Evolutionary conservation across 2,888 invertebrate species (phyloP).

Genomic region (Chelonus formosanus): DNA sequence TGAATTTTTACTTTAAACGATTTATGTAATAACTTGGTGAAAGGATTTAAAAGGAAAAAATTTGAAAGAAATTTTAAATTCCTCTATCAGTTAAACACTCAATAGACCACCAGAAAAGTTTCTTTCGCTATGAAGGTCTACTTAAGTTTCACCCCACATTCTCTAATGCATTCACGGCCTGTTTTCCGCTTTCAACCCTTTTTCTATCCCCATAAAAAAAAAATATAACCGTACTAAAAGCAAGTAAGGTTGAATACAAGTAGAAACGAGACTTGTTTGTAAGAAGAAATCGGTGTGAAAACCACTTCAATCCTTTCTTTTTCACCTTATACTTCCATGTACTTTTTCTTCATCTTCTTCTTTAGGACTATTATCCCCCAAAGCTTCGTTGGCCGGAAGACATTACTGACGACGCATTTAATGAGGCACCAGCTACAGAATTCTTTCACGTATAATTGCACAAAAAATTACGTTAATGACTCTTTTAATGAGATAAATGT

Average conservation of each 20-base stretch:
- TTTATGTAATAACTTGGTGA: too few species aligned
- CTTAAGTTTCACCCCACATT: slow-evolving; percentile 9
- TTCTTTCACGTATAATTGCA: slow-evolving; percentile 18
- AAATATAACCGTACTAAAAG: slow-evolving; percentile 17
- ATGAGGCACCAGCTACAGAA: slow-evolving; percentile 6
- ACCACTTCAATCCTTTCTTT: slow-evolving; percentile 21
- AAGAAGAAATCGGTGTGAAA: slow-evolving; percentile 18
- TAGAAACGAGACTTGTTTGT: slow-evolving; percentile 3
- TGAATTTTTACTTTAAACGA: too few species aligned
- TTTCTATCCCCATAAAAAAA: slow-evolving; percentile 13
- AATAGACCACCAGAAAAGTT: slow-evolving; percentile 14
- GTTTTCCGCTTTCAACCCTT: slow-evolving; percentile 14
- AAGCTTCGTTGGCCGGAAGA: slow-evolving; percentile 23
- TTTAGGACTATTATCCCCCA: slow-evolving; percentile 17
- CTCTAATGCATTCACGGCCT: slow-evolving; percentile 11
- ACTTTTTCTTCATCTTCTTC: slow-evolving; percentile 15
- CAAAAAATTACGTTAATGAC: slow-evolving; percentile 16
- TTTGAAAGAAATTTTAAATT: slow-evolving; percentile 3
- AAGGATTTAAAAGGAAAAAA: too few species aligned
- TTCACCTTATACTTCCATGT: background rate
- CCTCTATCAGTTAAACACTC: slow-evolving; percentile 7
- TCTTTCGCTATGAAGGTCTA: background rate
- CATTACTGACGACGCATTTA: slow-evolving; percentile 4
- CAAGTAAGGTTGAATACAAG: slow-evolving; percentile 18
- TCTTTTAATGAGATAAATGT: slow-evolving; percentile 8